Conservation (phyloP, 2,888 invertebrate species). For the Hydriomena furcata region DNA sequence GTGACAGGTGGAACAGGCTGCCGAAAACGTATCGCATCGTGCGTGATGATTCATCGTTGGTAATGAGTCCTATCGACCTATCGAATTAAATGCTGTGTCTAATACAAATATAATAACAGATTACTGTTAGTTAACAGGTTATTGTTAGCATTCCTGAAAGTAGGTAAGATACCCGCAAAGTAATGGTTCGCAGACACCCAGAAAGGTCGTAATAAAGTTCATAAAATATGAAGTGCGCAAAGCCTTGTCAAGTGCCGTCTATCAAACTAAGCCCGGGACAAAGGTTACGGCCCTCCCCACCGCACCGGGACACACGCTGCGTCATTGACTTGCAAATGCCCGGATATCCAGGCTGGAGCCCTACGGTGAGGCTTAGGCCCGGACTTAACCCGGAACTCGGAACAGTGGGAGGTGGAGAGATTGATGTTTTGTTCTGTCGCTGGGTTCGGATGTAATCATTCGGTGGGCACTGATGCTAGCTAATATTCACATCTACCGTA, state of each 20-base stretch:
- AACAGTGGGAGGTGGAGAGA: slow-evolving; percentile 27
- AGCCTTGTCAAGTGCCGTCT: slow-evolving; percentile 30
- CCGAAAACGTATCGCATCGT: too few relatives aligned
- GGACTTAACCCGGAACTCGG: slow-evolving; percentile 19
- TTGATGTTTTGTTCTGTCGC: slow-evolving; percentile 20
- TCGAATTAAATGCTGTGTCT: too few relatives aligned
- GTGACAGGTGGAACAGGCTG: slow-evolving; percentile 17
- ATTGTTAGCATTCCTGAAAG: too few relatives aligned
- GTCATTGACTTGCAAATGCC: slow-evolving; percentile 40
- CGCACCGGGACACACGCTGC: slow-evolving; percentile 20
- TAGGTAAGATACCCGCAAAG: too few relatives aligned
- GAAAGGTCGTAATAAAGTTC: slow-evolving; percentile 5
- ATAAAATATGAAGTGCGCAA: slow-evolving; percentile 31
- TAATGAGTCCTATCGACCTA: too few relatives aligned
- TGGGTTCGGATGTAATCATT: neutral
- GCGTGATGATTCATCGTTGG: slow-evolving; percentile 1
- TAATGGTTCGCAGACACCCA: neutral
- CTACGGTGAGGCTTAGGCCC: slow-evolving; percentile 20
- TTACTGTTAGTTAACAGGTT: too few relatives aligned
- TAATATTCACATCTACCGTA: too few relatives aligned
- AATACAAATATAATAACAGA: too few relatives aligned
- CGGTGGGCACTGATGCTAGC: neutral
- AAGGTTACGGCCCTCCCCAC: slow-evolving; percentile 21
- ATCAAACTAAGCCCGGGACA: slow-evolving; percentile 28
- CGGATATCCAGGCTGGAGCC: slow-evolving; percentile 21